These are phyloP conservation scores for Eulemur albifrons DNA, from an alignment of 2,797 vertebrate species.

Conservation along the genomic window DNA sequence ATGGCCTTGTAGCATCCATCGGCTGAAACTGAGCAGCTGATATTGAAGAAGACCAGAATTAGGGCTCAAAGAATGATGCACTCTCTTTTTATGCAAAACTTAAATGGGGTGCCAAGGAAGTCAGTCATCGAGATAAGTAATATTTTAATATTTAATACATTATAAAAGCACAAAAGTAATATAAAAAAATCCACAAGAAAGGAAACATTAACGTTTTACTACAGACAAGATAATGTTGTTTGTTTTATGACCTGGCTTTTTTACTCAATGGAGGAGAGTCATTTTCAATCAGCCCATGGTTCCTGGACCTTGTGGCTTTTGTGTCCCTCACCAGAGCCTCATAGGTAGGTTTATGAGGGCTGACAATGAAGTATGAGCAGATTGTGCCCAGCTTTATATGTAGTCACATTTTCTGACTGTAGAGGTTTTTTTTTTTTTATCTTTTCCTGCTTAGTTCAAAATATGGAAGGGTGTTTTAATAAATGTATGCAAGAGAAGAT, in stretches of 20 bases:
- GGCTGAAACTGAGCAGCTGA: neutral
- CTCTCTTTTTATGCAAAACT: neutral
- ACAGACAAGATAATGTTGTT: neutral
- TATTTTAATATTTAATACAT: neutral
- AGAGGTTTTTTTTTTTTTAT: neutral
- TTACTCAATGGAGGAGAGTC: neutral
- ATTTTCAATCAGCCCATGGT: neutral
- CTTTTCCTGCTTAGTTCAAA: neutral
- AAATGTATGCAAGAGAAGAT: too few species aligned
- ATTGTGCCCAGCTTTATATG: neutral
- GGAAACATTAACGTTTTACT: neutral
- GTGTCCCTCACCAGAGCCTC: neutral
- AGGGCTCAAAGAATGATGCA: neutral
- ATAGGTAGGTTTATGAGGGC: neutral
- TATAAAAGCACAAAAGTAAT: neutral
- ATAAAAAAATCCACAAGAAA: neutral
- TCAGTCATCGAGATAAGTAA: neutral
- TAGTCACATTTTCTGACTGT: neutral
- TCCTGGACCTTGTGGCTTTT: neutral
- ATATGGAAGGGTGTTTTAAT: neutral
- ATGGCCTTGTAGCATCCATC: neutral
- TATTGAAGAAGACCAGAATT: neutral
- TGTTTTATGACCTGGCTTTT: neutral
- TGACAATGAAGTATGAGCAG: neutral
- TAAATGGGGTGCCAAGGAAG: neutral